Percentiles rank a stretch among this genome's conserved stretches.
Evolutionary conservation across 1,140 invertebrate species (phyloP).

Genomic region (Apis dorsata): DNA sequence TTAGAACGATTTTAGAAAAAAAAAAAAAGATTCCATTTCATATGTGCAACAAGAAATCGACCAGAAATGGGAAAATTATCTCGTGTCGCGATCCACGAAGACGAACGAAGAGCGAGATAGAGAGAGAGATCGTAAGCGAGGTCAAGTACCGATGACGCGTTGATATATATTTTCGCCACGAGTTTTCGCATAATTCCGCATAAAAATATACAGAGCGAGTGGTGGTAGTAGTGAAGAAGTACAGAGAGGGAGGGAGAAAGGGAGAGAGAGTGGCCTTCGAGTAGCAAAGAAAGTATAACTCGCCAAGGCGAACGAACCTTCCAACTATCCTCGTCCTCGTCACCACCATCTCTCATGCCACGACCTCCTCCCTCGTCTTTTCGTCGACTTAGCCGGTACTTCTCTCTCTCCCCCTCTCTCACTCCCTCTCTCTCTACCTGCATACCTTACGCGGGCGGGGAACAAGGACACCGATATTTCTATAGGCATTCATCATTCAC

Average conservation of each 20-base stretch:
- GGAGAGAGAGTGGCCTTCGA: conserved; percentile 24
- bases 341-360: conserved; percentile 41
- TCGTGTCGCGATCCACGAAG: neutral
- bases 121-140: conserved; percentile 38
- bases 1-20: too few relatives aligned
- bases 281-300: conserved; percentile 53
- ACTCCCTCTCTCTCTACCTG: conserved; percentile 35
- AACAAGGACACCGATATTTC: conserved; percentile 69
- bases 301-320: conserved; percentile 58
- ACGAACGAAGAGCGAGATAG: neutral
- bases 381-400: conserved; percentile 59
- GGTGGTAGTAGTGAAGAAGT: conserved; percentile 13
- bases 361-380: conserved; percentile 59
- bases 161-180: conserved; percentile 47
- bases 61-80: neutral
- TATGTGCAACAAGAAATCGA: neutral
- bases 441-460: conserved; percentile 49
- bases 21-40: too few relatives aligned
- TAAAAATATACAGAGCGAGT: conserved; percentile 47
- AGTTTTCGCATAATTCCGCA: conserved; percentile 49
- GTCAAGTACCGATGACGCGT: conserved; percentile 51
- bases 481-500: conserved; percentile 74
- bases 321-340: conserved; percentile 37
- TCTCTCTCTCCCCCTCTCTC: conserved; percentile 49
- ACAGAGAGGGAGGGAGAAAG: conserved; percentile 2